A percentile compares a stretch with the other conserved stretches of the same genome.
These are phyloP conservation scores for Chaetorhynchus papuensis DNA, from an alignment of 2,113 vertebrate species.

Conservation along the genomic window DNA sequence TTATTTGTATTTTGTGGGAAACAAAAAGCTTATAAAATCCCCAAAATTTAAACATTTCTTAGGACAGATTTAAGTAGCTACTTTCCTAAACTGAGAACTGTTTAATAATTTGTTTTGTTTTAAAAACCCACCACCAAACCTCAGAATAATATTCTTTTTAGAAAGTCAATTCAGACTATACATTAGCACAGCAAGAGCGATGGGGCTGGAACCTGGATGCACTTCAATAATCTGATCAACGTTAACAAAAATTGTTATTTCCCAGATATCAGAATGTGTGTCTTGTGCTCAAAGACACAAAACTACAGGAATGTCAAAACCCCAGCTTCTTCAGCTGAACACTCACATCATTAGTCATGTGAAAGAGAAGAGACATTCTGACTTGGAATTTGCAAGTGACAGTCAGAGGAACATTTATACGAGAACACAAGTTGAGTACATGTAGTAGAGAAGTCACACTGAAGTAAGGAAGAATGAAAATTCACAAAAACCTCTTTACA, in stretches of 20 bases:
- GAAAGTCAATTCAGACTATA: background rate
- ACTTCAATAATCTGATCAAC: background rate
- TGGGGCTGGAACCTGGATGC: background rate
- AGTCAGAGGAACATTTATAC: background rate
- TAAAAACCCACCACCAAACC: background rate
- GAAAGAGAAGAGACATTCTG: background rate
- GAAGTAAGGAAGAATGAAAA: background rate
- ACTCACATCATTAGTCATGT: background rate
- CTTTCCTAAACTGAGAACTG: background rate
- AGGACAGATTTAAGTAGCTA: background rate
- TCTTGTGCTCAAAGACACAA: background rate
- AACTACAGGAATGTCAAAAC: background rate
- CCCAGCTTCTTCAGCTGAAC: background rate
- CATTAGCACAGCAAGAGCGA: rapidly evolving
- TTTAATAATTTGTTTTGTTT: background rate
- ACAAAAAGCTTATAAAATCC: background rate
- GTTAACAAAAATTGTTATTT: background rate
- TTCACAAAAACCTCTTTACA: background rate
- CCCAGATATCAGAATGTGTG: background rate
- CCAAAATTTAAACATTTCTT: background rate
- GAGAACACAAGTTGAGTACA: background rate
- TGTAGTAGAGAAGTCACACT: background rate
- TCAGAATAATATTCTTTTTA: background rate
- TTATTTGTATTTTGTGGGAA: background rate
- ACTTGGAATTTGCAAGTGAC: conserved; percentile 12